Percentiles rank a stretch among this genome's conserved stretches.
Evolutionary conservation across 2,888 invertebrate species (phyloP).

Genomic region (Theretra japonica): DNA sequence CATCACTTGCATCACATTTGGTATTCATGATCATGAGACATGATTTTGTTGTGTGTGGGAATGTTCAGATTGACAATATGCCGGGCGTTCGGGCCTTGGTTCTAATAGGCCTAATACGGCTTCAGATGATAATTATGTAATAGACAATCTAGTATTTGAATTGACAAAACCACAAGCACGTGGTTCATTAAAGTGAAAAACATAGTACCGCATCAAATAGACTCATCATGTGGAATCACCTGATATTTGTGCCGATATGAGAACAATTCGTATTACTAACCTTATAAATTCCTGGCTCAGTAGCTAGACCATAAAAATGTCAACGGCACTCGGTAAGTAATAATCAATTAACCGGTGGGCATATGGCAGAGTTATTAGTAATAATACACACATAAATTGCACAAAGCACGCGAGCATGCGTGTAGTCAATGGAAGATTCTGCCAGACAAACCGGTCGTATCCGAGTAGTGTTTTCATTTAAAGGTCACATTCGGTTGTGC

Average conservation of each 20-base stretch:
- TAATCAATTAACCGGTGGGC: not conserved
- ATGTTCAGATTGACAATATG: too few species aligned
- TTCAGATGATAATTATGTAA: too few species aligned
- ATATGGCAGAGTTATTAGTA: not conserved
- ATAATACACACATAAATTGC: constrained; percentile 16
- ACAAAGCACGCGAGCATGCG: constrained; percentile 13
- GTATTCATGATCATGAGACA: too few species aligned
- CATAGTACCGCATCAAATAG: not conserved
- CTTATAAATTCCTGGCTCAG: constrained; percentile 1
- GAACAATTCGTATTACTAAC: not conserved
- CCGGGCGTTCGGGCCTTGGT: too few species aligned
- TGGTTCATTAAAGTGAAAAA: too few species aligned
- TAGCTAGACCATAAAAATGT: not conserved
- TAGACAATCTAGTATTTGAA: too few species aligned
- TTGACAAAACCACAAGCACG: too few species aligned
- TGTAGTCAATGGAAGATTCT: constrained; percentile 39
- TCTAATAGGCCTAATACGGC: too few species aligned
- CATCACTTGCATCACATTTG: too few species aligned
- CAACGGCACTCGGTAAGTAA: not conserved
- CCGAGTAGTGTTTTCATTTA: constrained; percentile 38
- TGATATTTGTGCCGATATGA: too few species aligned
- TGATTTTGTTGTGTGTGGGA: too few species aligned
- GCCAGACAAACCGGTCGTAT: constrained; percentile 51
- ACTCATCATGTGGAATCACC: not conserved
- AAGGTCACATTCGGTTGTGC: constrained; percentile 47